A percentile compares a stretch with the other conserved stretches of the same genome.
phyloP scores from a whole-genome alignment of 2,888 invertebrate species.

The Apoderus coryli region DNA sequence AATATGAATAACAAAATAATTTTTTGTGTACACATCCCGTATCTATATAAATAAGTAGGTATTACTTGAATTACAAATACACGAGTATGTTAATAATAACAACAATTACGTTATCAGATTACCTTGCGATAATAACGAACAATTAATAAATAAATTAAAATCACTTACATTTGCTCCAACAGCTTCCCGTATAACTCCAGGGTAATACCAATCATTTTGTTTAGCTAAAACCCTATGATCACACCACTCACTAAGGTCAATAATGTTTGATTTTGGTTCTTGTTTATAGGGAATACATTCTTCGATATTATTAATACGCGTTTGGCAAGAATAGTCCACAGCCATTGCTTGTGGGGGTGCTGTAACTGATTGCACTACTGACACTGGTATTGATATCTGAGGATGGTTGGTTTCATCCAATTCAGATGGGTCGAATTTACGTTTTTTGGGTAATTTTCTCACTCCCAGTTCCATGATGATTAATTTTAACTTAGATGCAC shows the following conservation, averaged over 20 bases:
- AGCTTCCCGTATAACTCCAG: conserved; percentile 74
- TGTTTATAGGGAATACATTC: conserved; percentile 18
- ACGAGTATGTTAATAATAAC: too few relatives aligned
- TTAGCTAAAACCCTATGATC: conserved; percentile 85
- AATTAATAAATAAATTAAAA: too few relatives aligned
- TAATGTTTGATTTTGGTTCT: conserved; percentile 20
- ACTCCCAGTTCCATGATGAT: conserved; percentile 37
- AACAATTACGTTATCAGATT: too few relatives aligned
- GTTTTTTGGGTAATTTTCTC: conserved; percentile 83
- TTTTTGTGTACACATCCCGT: too few relatives aligned
- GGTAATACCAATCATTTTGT: conserved; percentile 65
- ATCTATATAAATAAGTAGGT: too few relatives aligned
- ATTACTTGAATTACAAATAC: too few relatives aligned
- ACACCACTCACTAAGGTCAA: conserved; percentile 88
- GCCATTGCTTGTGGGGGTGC: conserved; percentile 29
- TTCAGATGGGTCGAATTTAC: conserved; percentile 71
- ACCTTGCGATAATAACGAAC: too few relatives aligned
- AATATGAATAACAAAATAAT: too few relatives aligned
- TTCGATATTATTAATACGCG: conserved; percentile 22
- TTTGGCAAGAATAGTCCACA: conserved; percentile 29
- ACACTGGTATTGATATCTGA: conserved; percentile 27
- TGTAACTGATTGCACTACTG: conserved; percentile 28
- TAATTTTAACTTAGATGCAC: too few relatives aligned
- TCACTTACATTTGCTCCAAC: conserved; percentile 42
- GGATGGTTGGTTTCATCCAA: conserved; percentile 42